These are phyloP conservation scores for Macrobrachium rosenbergii DNA, from an alignment of 1,140 invertebrate genomes.

Conservation along the genomic window DNA sequence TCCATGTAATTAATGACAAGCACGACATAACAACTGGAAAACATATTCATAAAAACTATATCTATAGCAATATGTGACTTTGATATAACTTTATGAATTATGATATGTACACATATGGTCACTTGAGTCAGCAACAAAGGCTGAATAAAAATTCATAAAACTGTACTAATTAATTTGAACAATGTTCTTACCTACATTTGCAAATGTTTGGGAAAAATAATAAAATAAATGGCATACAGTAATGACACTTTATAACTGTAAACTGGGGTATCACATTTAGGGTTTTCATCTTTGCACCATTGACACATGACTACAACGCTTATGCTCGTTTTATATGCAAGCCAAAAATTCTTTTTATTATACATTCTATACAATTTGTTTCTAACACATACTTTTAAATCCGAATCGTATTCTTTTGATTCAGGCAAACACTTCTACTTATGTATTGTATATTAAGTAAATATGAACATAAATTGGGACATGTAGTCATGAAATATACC, in stretches of 20 bases:
- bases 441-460: conserved; percentile 29
- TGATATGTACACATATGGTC: conserved; percentile 57
- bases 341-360: conserved; percentile 31
- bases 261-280: conserved; percentile 50
- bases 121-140: conserved; percentile 40
- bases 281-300: conserved; percentile 55
- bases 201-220: conserved; percentile 23
- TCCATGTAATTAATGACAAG: conserved; percentile 37
- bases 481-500: background rate
- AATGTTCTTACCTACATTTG: conserved; percentile 12
- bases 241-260: conserved; percentile 15
- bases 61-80: conserved; percentile 32
- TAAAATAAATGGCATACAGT: conserved; percentile 28
- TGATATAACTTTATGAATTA: conserved; percentile 43
- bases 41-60: conserved; percentile 50
- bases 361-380: conserved; percentile 36
- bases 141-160: conserved; percentile 31
- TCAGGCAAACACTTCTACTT: conserved; percentile 39
- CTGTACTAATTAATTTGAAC: conserved; percentile 13
- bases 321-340: conserved; percentile 47
- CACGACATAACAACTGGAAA: conserved; percentile 42
- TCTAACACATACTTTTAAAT: conserved; percentile 28
- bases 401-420: conserved; percentile 45
- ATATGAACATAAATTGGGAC: conserved; percentile 1
- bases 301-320: conserved; percentile 53